Percentiles rank a stretch among this genome's conserved stretches.
Conservation (phyloP, 1,140 invertebrate species). For the Drosophila gunungcola region DNA sequence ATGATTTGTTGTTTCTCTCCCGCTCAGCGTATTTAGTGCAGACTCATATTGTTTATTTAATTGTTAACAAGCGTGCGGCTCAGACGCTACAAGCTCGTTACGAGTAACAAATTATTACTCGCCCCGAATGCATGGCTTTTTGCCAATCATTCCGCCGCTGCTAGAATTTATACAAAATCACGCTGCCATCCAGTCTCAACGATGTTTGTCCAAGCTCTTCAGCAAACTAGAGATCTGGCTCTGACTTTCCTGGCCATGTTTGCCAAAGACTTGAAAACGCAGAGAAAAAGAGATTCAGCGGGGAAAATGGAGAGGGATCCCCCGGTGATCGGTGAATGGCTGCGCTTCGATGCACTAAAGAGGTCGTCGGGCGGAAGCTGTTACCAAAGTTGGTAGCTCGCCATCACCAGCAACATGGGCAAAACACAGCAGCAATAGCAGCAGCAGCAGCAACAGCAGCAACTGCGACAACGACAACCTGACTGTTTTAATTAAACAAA, state of each 20-base stretch:
- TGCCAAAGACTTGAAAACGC: conserved; percentile 68
- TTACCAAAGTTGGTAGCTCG: conserved; percentile 73
- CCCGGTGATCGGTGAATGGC: conserved; percentile 71
- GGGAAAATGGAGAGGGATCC: conserved; percentile 29
- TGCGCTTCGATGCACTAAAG: conserved; percentile 77
- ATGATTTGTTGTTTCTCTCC: conserved; percentile 70
- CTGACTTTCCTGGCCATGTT: conserved; percentile 57
- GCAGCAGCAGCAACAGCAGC: conserved; percentile 19
- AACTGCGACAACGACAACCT: conserved; percentile 48
- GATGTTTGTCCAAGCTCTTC: conserved; percentile 73
- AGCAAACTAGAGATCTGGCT: conserved; percentile 31
- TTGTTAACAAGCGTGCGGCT: conserved; percentile 78
- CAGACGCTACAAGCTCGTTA: conserved; percentile 66
- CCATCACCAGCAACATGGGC: conserved; percentile 23
- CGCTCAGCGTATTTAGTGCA: conserved; percentile 47
- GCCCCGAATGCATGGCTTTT: conserved; percentile 35
- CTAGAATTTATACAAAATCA: conserved; percentile 78
- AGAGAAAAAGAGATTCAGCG: conserved; percentile 25
- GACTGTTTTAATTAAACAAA: conserved; percentile 80
- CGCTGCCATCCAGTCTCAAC: conserved; percentile 80
- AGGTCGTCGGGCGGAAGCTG: conserved; percentile 76
- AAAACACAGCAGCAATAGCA: conserved; percentile 6
- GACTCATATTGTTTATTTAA: conserved; percentile 83
- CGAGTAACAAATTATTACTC: conserved; percentile 79
- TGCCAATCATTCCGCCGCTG: conserved; percentile 41